Conservation (phyloP, 2,888 invertebrate species). For the Bugula neritina region DNA sequence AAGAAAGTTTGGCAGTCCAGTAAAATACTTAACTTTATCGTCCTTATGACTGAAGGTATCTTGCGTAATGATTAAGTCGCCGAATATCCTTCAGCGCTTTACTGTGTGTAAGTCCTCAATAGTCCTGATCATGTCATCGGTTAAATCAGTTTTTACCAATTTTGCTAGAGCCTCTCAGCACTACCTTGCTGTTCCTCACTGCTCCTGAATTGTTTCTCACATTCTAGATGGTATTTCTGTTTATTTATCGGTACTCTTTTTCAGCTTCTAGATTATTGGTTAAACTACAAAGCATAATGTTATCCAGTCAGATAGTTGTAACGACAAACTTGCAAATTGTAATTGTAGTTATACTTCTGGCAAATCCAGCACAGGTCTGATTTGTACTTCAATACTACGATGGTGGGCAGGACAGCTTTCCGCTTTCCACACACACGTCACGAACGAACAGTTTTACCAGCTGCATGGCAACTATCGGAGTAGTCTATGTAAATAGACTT, state of each 20-base stretch:
- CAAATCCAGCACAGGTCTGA: conserved; percentile 32
- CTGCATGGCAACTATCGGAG: not conserved
- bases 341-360: conserved; percentile 29
- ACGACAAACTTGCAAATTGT: not conserved
- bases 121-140: too few relatives aligned
- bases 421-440: conserved; percentile 1
- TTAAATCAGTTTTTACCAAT: too few relatives aligned
- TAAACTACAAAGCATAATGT: not conserved
- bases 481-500: not conserved
- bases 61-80: too few relatives aligned
- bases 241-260: not conserved
- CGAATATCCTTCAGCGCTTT: too few relatives aligned
- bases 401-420: conserved; percentile 28
- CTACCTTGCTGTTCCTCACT: too few relatives aligned
- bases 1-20: too few relatives aligned
- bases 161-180: too few relatives aligned
- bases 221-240: not conserved
- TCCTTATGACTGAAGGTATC: too few relatives aligned
- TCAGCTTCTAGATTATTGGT: not conserved
- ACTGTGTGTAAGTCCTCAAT: too few relatives aligned
- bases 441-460: not conserved
- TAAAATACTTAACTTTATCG: too few relatives aligned
- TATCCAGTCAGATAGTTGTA: too few relatives aligned
- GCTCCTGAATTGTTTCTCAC: too few relatives aligned
- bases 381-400: conserved; percentile 28